phyloP scores from a whole-genome alignment of 2,797 vertebrate species.

The Acanthiza pusilla region DNA sequence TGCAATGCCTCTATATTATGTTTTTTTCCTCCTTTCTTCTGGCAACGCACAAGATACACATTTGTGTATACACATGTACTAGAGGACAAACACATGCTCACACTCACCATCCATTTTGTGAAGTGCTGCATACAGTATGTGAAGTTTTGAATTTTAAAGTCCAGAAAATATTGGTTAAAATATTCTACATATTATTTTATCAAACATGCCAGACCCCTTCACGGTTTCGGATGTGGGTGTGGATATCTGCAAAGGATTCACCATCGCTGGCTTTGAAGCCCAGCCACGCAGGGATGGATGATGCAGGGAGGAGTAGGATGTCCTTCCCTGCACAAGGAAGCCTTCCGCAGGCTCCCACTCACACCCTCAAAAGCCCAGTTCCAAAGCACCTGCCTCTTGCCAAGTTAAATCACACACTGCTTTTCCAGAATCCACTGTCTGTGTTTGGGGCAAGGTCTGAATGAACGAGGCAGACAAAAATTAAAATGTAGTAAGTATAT shows the following conservation, averaged over 20 bases:
- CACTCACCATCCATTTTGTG: neutral
- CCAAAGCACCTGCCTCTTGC: neutral
- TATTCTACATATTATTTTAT: neutral
- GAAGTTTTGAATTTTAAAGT: neutral
- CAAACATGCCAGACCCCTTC: neutral
- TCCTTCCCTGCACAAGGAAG: neutral
- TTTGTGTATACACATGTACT: neutral
- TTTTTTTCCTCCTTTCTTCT: neutral
- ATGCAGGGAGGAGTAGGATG: neutral
- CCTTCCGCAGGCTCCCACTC: neutral
- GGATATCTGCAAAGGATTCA: neutral
- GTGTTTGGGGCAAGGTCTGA: neutral
- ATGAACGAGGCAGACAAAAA: neutral
- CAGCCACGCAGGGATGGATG: neutral
- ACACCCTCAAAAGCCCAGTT: neutral
- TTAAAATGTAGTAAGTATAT: neutral
- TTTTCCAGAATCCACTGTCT: neutral
- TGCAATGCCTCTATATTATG: neutral
- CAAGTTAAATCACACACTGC: neutral
- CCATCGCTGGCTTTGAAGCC: neutral
- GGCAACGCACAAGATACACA: neutral
- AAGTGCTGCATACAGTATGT: accelerated
- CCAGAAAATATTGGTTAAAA: neutral
- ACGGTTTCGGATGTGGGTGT: neutral
- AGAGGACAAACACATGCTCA: neutral